Base-by-base conservation (phyloP, 92 coral and sea anemone species). In the Diadumene lineata region DNA sequence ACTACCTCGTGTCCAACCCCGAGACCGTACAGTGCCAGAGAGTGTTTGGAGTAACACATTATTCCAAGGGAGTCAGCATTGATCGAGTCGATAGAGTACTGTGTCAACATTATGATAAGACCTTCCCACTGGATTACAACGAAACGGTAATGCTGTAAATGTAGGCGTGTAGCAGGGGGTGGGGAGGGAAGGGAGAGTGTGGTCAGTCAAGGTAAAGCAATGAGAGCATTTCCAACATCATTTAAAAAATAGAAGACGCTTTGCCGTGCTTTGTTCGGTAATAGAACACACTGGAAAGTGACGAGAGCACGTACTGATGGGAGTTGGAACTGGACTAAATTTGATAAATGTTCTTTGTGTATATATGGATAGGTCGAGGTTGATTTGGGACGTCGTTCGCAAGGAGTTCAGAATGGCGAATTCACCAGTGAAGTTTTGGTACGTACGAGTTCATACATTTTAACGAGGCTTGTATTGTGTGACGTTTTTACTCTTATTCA, bases 1-100 rank as follows among this genome's bases (percentile, higher is more conserved):
- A 93, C 75, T 93, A 81, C 79, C 66, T 93, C 50, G 98, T 93
- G 25, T 62, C 93, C 17, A 32, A 65, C 21, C 97, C 92, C 6
- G 91, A 74, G 13, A 78, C 65, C 0, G 81, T 85, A 73, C 48
- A 38, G 48, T 93, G 98, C 56, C 75, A 43, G 13, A 55, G 58
- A 22, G 81, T 66, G 55, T 93, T 93, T 63, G 85, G 80, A 8
- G 77, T 90, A 31, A 64, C 46, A n/a, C 73, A 66, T 30, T 80
- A 74, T 53, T 32, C 76, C 8, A 80, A 84, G 11, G 66, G 61
- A 13, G 15, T 17, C 10, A 62, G 56, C 32, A 83, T 83, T 34
- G 74, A 75, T 43, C 56, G 88, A 6, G 96, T 90, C 25, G 93
- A 87, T 61, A 79, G 85, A 53, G 98, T 93, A 25, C 66, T 87